phyloP scores from a whole-genome alignment of 2,888 invertebrate genomes.

The Leucophora obtusa region DNA sequence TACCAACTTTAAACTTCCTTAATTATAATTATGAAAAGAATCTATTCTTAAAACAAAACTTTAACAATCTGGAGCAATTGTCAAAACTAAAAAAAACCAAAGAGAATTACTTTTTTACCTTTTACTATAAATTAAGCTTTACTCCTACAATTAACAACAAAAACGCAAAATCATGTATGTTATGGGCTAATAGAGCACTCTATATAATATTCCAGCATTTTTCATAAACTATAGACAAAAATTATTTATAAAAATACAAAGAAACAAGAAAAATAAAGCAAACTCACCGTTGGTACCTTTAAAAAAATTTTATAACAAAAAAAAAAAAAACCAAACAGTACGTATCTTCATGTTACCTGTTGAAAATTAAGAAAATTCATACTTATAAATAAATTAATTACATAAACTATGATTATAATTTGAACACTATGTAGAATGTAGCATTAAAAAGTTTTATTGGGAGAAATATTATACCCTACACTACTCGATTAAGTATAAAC shows the following conservation, averaged over 20 bases:
- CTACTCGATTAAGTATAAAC: background rate
- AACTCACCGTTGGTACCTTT: conserved; percentile 49
- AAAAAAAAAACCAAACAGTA: conserved; percentile 5
- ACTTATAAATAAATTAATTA: background rate
- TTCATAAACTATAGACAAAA: background rate
- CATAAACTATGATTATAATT: background rate
- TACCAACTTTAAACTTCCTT: conserved; percentile 17
- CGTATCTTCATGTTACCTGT: conserved; percentile 52
- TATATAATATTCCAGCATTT: conserved; percentile 1
- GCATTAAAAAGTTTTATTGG: too few relatives aligned
- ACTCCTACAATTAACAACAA: conserved; percentile 20
- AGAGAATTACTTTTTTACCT: conserved; percentile 33
- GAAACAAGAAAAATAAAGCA: conserved; percentile 25
- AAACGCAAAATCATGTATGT: conserved; percentile 14
- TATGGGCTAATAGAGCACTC: conserved; percentile 19
- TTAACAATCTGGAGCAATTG: conserved; percentile 48
- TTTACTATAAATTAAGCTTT: conserved; percentile 44
- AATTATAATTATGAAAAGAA: background rate
- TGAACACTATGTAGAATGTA: background rate
- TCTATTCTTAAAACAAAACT: background rate
- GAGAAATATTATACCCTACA: too few relatives aligned
- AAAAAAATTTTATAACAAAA: conserved; percentile 17
- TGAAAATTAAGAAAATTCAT: background rate
- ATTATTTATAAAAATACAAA: background rate
- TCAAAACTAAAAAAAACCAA: conserved; percentile 22